Base-by-base conservation (phyloP, 2,113 vertebrate species). In the Melospiza melodia region DNA sequence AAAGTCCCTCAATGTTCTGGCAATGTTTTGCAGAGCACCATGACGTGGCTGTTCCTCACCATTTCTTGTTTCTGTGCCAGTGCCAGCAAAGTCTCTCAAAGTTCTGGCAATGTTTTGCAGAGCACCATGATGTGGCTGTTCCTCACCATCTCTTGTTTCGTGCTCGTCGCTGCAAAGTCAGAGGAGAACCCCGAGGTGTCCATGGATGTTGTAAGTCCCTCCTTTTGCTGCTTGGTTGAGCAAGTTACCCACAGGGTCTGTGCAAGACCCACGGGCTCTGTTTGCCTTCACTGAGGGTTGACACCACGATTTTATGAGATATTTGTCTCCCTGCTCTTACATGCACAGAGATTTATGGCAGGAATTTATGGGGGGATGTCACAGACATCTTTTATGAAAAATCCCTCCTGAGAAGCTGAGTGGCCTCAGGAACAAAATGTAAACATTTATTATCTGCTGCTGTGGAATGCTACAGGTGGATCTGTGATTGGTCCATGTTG, bases 201-300 rank as follows among this genome's bases (percentile, higher is more conserved):
- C 78, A 94, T 96, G 96, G 74, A 93, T 62, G 85, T 97, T 72
- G 95, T 97, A 97, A 95, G 95, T 91, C 22, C n/a, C 12, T 84
- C 61, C 30, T 75, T 72, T n/a, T 49, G 27, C 41, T 67, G 7
- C 71, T 61, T 27, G 22, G 39, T 33, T 77, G 41, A 59, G 65
- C 28, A 78, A 80, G 37, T 20, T 31, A 21, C n/a, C n/a, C n/a
- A 35, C 28, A 8, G 7, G 12, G 19, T 27, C 77, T n/a, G 33
- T 16, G 49, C 39, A 51, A 73, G 55, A 46, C 31, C 11, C 16
- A 2, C 5, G 4, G 59, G 55, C 37, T 69, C 59, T 19, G 7
- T 6, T 2, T n/a, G 10, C 48, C 61, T 48, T 89, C 66, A 48
- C 14, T 1, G 3, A 31, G 15, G 35, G 19, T n/a, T 73, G 20